Percentiles rank a stretch among this genome's conserved stretches.
These are phyloP conservation scores for Auanema freiburgensis DNA, from an alignment of 2,888 invertebrate genomes.

Conservation along the genomic window DNA sequence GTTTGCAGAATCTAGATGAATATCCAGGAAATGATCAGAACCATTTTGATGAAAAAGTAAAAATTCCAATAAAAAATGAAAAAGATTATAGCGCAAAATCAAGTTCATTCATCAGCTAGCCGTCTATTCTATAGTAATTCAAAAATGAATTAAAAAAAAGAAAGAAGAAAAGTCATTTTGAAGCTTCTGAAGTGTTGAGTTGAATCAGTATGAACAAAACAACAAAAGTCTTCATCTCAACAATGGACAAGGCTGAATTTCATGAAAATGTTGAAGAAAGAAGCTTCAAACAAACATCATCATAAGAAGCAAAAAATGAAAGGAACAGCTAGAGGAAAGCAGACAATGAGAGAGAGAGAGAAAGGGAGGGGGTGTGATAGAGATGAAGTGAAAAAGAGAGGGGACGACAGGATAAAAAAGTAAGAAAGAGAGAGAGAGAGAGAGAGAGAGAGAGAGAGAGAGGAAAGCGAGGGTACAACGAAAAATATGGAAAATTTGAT, in stretches of 20 bases:
- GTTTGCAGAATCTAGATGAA: too few relatives aligned
- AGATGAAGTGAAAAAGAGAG: conserved; percentile 11
- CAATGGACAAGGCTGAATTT: neutral
- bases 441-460: conserved; percentile 13
- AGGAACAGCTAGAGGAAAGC: neutral
- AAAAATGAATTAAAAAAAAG: too few relatives aligned
- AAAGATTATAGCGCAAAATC: too few relatives aligned
- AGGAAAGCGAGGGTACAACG: conserved; percentile 10
- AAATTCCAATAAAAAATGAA: too few relatives aligned
- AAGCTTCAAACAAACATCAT: neutral
- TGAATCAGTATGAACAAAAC: too few relatives aligned
- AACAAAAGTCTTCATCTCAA: too few relatives aligned
- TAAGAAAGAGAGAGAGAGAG: conserved; percentile 29
- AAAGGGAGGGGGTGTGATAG: conserved; percentile 8
- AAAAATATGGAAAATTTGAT: conserved; percentile 16
- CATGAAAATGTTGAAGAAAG: conserved; percentile 2
- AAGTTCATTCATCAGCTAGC: too few relatives aligned
- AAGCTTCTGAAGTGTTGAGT: too few relatives aligned
- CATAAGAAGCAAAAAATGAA: conserved; percentile 8
- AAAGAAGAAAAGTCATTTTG: too few relatives aligned
- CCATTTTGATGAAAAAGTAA: too few relatives aligned
- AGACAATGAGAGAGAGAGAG: neutral
- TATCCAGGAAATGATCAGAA: too few relatives aligned
- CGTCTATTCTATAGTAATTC: too few relatives aligned
- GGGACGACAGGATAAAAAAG: conserved; percentile 11